Base-by-base conservation (phyloP, 35 echinoderm and acorn worm species). In the Lytechinus variegatus region DNA sequence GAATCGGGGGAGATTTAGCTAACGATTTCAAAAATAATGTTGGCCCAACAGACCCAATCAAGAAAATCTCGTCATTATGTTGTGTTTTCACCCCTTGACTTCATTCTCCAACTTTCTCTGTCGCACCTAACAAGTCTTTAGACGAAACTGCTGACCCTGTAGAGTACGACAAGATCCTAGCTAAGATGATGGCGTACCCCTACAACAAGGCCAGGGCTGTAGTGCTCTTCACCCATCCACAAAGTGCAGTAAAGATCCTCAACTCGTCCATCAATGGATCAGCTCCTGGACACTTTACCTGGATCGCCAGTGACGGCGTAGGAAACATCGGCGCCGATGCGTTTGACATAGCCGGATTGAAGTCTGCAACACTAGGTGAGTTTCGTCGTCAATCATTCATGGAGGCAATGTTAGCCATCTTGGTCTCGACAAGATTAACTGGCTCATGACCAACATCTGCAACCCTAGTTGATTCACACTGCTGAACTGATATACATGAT, bases 231-330 rank as follows among this genome's bases (percentile, higher is more conserved):
- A 96, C 89, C 21, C 98, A 98, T 54, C 51, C 95, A 5, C 94
- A 97, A 89, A 87, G 91, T 29, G 96, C 91, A 6, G 95, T 56
- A 19, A 54, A 92, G 54, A 87, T 99, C 1, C 93, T 99, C 93
- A 54, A 91, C 54, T 94, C 95, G 14, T 93, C 97, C 19, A 54
- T 88, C 87, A 95, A 94, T 44, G 91, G 52, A 14, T 54, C 55
- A 4, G 95, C 93, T 0, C 55, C 87, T 29, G 24, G 92, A 13
- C 95, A 97, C 71, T 99, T 99, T 27, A 96, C 96, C 9, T 99
- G 96, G 95, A 71, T 99, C 14, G 98, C 87, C 19, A 99, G 98
- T 95, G 97, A 97, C 27, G 97, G 93, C 87, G 87, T 96, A 27
- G 94, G 91, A 14, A 96, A 95, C 52, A 86, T 96, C 52, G 95